These are phyloP conservation scores for Oceanodroma tethys DNA, from an alignment of 2,113 vertebrate genomes.

Conservation along the genomic window DNA sequence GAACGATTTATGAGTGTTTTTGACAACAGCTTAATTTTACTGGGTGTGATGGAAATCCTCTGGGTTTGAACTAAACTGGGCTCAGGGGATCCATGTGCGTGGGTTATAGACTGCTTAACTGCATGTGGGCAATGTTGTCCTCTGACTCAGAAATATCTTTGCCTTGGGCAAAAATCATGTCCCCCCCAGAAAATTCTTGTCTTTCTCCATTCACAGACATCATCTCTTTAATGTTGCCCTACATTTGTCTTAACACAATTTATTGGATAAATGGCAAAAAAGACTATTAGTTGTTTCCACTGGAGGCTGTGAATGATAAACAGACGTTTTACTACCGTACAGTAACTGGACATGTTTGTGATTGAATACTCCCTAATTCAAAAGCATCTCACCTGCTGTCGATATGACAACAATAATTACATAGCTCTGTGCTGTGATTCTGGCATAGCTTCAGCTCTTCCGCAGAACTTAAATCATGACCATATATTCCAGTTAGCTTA, in stretches of 20 bases:
- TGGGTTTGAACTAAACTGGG: not conserved
- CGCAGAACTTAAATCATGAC: not conserved
- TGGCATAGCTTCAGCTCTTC: slow-evolving; percentile 15
- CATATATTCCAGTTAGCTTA: not conserved
- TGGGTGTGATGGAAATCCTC: not conserved
- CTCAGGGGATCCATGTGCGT: not conserved
- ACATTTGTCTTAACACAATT: not conserved
- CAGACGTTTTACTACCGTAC: not conserved
- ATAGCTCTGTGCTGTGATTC: not conserved
- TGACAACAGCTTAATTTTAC: not conserved
- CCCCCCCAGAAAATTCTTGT: not conserved
- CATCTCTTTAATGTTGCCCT: not conserved
- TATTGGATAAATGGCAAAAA: not conserved
- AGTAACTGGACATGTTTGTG: not conserved
- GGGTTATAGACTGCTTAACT: not conserved
- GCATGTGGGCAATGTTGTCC: not conserved
- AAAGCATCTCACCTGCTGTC: not conserved
- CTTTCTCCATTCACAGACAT: not conserved
- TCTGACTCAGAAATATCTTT: slow-evolving; percentile 7
- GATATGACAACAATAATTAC: not conserved
- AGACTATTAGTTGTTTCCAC: not conserved
- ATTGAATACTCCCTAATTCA: not conserved
- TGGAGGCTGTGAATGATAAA: not conserved
- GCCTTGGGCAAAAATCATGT: not conserved
- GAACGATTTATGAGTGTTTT: not conserved